Evolutionary conservation across 92 coral and sea anemone species (phyloP).

Genomic region (Zoanthus sociatus): DNA sequence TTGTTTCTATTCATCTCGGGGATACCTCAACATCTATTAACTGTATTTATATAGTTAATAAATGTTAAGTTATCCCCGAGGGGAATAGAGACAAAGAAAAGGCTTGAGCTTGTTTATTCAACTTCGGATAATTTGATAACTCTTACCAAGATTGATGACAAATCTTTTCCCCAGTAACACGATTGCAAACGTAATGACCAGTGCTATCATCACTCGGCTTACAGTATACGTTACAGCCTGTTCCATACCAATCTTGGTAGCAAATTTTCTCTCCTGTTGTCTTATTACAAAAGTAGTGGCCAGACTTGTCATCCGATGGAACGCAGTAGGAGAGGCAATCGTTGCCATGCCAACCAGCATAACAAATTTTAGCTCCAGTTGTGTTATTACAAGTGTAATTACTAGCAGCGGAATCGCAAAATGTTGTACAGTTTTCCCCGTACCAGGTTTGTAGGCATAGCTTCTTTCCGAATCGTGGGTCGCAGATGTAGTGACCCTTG

Average conservation of each 20-base stretch:
- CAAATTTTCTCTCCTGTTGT: conserved; percentile 67
- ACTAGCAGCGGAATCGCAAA: neutral
- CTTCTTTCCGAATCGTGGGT: conserved; percentile 52
- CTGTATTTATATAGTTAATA: too few species aligned
- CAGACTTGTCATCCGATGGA: conserved; percentile 41
- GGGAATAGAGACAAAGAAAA: too few species aligned
- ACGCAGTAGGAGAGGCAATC: conserved; percentile 63
- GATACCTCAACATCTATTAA: too few species aligned
- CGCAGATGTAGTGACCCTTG: conserved; percentile 58
- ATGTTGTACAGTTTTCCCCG: conserved; percentile 17
- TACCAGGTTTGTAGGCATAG: conserved; percentile 16
- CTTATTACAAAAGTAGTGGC: conserved; percentile 64
- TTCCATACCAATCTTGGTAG: conserved; percentile 71
- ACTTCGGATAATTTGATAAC: too few species aligned
- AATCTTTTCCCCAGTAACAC: conserved; percentile 54
- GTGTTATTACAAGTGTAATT: conserved; percentile 26
- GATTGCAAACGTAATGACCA: conserved; percentile 64
- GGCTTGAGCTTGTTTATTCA: too few species aligned
- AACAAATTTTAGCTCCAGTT: conserved; percentile 65
- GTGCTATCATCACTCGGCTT: conserved; percentile 49
- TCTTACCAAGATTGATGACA: conserved; percentile 72
- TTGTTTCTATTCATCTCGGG: too few species aligned
- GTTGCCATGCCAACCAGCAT: conserved; percentile 58
- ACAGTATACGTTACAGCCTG: conserved; percentile 64
- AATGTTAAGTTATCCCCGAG: too few species aligned